Percentiles rank a stretch among this genome's conserved stretches.
These are phyloP conservation scores for Ctenochaetus hawaiiensis DNA, from an alignment of 2,797 vertebrate genomes.

Conservation along the genomic window DNA sequence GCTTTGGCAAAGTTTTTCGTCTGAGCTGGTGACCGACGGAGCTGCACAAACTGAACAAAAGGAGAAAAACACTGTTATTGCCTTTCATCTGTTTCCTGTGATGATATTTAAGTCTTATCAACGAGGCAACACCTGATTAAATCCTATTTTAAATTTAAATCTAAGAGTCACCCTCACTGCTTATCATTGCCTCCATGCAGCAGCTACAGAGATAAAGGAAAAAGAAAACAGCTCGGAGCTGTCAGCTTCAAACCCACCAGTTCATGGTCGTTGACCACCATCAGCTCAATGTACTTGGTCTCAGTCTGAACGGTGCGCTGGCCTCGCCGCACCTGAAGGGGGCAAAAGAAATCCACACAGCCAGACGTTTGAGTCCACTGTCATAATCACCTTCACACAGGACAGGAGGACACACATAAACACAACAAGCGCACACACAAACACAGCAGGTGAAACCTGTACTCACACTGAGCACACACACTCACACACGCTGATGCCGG, in stretches of 20 bases:
- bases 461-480: slow-evolving; percentile 33
- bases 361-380: background rate
- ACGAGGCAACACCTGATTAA: background rate
- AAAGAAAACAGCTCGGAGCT: background rate
- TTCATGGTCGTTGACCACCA: slow-evolving; percentile 94
- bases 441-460: slow-evolving; percentile 46
- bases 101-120: background rate
- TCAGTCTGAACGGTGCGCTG: slow-evolving; percentile 94
- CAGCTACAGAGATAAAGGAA: slow-evolving; percentile 1
- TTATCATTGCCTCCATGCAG: background rate
- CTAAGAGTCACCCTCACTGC: background rate
- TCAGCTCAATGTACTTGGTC: slow-evolving; percentile 97
- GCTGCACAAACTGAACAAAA: slow-evolving; percentile 88
- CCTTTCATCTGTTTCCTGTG: background rate
- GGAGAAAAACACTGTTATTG: slow-evolving; percentile 1
- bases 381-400: slow-evolving; percentile 67
- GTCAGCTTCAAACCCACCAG: slow-evolving; percentile 83
- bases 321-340: slow-evolving; percentile 88
- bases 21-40: slow-evolving; percentile 88
- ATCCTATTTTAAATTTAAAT: background rate
- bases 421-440: slow-evolving; percentile 7
- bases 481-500: slow-evolving; percentile 33
- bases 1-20: slow-evolving; percentile 98
- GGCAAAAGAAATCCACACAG: slow-evolving; percentile 37
- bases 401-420: slow-evolving; percentile 20